A percentile compares a stretch with the other conserved stretches of the same genome.
Evolutionary conservation across 2,797 vertebrate species (phyloP).

Genomic region (Sardinella longiceps): DNA sequence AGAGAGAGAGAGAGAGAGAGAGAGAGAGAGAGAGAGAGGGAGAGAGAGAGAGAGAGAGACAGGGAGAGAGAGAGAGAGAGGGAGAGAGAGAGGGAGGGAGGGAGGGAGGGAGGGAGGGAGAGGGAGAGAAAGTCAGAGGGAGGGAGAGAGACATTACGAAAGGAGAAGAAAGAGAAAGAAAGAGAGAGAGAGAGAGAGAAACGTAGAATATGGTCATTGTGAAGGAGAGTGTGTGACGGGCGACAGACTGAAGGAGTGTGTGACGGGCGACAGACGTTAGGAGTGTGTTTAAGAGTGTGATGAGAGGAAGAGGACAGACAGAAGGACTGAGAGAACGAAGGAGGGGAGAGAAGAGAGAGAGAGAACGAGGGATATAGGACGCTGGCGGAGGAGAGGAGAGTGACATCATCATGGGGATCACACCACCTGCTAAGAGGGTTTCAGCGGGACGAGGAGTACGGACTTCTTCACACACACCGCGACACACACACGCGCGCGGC

Average conservation of each 20-base stretch:
- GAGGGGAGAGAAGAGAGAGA: constrained; percentile 22
- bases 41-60: constrained; percentile 56
- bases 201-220: neutral
- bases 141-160: neutral
- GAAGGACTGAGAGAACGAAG: neutral
- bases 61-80: constrained; percentile 56
- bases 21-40: constrained; percentile 52
- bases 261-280: too few relatives aligned
- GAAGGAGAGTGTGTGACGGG: neutral
- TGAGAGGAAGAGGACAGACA: constrained; percentile 26
- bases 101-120: too few relatives aligned
- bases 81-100: too few relatives aligned
- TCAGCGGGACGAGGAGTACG: constrained; percentile 58
- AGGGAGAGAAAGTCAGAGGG: constrained; percentile 30
- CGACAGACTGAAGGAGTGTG: too few relatives aligned
- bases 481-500: constrained; percentile 53
- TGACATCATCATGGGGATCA: constrained; percentile 71
- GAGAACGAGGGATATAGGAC: constrained; percentile 34
- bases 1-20: constrained; percentile 58
- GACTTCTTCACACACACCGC: constrained; percentile 45
- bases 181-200: neutral
- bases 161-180: neutral
- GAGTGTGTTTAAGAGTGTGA: neutral
- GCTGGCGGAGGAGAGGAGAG: constrained; percentile 50
- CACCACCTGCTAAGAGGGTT: constrained; percentile 68